Evolutionary conservation across 2,113 vertebrate species (phyloP), one percentile per base, ranked within the genome.

Genomic region (Grus americana): DNA sequence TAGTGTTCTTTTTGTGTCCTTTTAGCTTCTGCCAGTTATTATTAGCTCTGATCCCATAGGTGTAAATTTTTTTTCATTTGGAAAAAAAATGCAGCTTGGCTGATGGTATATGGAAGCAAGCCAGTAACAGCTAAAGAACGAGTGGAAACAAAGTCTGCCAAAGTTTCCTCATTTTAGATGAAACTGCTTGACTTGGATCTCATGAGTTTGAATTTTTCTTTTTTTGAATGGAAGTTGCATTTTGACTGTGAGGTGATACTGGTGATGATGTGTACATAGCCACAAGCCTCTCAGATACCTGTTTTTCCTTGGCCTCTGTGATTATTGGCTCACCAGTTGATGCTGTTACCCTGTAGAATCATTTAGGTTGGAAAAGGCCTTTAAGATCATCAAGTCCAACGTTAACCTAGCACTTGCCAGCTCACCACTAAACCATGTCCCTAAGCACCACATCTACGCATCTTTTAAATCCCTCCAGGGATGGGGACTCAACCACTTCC

Each of bases 361-460:
- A 70, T 68, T 62, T 38, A 23, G 11, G 10, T 5, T 88, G 55
- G 27, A 79, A n/a, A 66, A 86, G 12, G 36, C 16, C 13, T 20
- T 75, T 52, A n/a, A 0, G 2, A 36, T 86, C 1, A 42, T 50
- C 1, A 4, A 66, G 47, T 75, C 18, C 63, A 63, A 1, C 59
- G 6, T 54, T 30, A 72, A 63, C 21, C 3, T 20, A 36, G 5
- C 5, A 11, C 15, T 68, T 20, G 14, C 47, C 84, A 71, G 6
- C 29, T n/a, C 23, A 46, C 11, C 4, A 4, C 42, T 49, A 44
- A 79, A 26, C 54, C 1, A 1, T 18, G 10, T 52, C 7, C 14
- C 27, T 49, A 0, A 58, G n/a, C 6, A 4, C 42, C 13, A 24
- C 6, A 2, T 55, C 5, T 36, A 2, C 5, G 3, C 0, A 1